A percentile compares a stretch with the other conserved stretches of the same genome.
Evolutionary conservation across 2,797 vertebrate genomes (phyloP).

Genomic region (Mareca penelope): DNA sequence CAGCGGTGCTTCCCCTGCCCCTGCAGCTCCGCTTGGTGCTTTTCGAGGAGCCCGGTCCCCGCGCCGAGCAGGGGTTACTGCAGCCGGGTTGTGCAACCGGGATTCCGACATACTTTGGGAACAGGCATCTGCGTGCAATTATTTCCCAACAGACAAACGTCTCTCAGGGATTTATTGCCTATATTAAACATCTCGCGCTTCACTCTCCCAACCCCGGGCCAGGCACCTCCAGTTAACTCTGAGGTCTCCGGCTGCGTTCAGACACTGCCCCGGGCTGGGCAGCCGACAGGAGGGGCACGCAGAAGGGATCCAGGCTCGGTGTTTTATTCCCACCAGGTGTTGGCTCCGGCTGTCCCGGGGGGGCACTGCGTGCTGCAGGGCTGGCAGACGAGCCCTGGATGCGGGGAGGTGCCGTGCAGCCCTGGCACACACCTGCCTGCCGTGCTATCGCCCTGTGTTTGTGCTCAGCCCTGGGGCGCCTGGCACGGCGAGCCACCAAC

Average conservation of each 20-base stretch:
- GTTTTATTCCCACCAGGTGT: neutral
- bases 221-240: neutral
- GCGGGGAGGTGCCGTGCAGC: neutral
- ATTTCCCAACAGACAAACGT: constrained; percentile 61
- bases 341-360: neutral
- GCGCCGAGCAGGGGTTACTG: constrained; percentile 19
- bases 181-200: neutral
- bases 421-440: neutral
- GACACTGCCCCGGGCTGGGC: neutral
- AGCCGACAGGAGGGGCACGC: rapidly evolving
- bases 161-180: constrained; percentile 13
- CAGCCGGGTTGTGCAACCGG: constrained; percentile 52
- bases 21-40: neutral
- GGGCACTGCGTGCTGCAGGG: neutral
- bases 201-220: neutral
- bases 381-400: neutral
- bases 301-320: rapidly evolving
- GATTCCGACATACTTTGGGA: constrained; percentile 38
- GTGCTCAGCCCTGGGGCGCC: neutral
- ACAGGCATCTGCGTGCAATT: constrained; percentile 62
- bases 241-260: neutral
- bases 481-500: neutral
- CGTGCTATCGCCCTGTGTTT: neutral
- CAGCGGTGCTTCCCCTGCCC: neutral
- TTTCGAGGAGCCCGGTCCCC: neutral